Percentiles rank a stretch among this genome's conserved stretches.
phyloP scores from a whole-genome alignment of 2,113 vertebrate species.

The Festucalex cinctus region DNA sequence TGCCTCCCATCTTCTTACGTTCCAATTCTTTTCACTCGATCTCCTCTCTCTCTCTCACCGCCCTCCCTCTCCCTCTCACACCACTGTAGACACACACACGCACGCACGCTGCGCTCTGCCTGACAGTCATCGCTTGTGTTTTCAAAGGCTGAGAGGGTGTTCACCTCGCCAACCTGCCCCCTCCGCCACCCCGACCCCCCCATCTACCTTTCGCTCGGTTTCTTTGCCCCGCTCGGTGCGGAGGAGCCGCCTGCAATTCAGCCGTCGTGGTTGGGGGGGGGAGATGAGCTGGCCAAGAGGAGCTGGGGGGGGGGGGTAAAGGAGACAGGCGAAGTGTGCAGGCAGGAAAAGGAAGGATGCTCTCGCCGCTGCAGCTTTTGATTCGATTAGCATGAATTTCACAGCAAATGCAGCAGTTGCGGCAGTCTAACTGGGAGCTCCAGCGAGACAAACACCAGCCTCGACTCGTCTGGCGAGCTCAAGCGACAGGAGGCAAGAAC shows the following conservation, averaged over 20 bases:
- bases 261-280: slow-evolving; percentile 9
- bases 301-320: slow-evolving; percentile 22
- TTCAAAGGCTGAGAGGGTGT: slow-evolving; percentile 61
- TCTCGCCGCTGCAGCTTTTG: slow-evolving; percentile 69
- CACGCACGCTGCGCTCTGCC: slow-evolving; percentile 46
- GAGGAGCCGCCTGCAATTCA: slow-evolving; percentile 19
- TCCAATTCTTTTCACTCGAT: slow-evolving; percentile 38
- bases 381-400: slow-evolving; percentile 78
- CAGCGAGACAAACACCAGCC: slow-evolving; percentile 37
- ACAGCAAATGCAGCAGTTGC: slow-evolving; percentile 57
- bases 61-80: slow-evolving; percentile 20
- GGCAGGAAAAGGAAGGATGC: slow-evolving; percentile 48
- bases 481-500: slow-evolving; percentile 22
- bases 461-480: slow-evolving; percentile 30
- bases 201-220: slow-evolving; percentile 28
- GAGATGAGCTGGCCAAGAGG: slow-evolving; percentile 47
- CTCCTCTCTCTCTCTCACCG: slow-evolving; percentile 37
- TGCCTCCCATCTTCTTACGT: slow-evolving; percentile 38
- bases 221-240: slow-evolving; percentile 32
- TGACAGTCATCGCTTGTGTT: slow-evolving; percentile 62
- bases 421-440: slow-evolving; percentile 49
- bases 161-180: slow-evolving; percentile 22
- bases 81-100: slow-evolving; percentile 24
- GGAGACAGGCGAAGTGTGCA: slow-evolving; percentile 51
- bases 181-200: not conserved